phyloP scores from a whole-genome alignment of 2,888 invertebrate genomes.

The Lasiommata megera region DNA sequence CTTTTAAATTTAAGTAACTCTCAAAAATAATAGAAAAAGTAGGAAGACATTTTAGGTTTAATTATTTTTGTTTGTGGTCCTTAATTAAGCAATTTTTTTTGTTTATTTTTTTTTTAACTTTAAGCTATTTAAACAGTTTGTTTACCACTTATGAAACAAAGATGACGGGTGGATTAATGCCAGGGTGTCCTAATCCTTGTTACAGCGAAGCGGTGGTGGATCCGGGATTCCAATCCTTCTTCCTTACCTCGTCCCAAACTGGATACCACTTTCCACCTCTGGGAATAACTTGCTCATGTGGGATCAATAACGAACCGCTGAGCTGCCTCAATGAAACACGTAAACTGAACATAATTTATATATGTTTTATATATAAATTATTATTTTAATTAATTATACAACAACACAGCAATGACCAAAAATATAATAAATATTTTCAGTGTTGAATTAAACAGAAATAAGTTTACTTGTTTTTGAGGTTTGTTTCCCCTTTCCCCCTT shows the following conservation, averaged over 20 bases:
- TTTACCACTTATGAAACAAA: neutral
- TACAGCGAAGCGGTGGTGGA: slow-evolving; percentile 74
- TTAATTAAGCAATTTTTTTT: too few relatives aligned
- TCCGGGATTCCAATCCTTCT: slow-evolving; percentile 49
- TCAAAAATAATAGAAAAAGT: neutral
- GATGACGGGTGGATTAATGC: neutral
- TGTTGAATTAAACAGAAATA: neutral
- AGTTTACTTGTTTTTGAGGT: slow-evolving; percentile 64
- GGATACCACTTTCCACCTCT: slow-evolving; percentile 81
- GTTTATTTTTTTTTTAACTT: too few relatives aligned
- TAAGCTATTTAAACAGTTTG: neutral
- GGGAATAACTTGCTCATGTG: slow-evolving; percentile 62
- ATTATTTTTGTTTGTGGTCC: too few relatives aligned
- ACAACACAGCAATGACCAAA: too few relatives aligned
- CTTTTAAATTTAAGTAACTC: too few relatives aligned
- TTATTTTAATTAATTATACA: too few relatives aligned
- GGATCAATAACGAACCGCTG: slow-evolving; percentile 72
- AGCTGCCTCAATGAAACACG: slow-evolving; percentile 71
- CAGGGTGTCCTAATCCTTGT: neutral
- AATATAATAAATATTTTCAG: too few relatives aligned
- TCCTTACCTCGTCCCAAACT: slow-evolving; percentile 66
- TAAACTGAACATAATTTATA: too few relatives aligned
- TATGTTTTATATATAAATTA: too few relatives aligned
- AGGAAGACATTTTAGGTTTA: too few relatives aligned
- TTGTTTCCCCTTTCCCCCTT: slow-evolving; percentile 38